Conservation (phyloP, 2,797 vertebrate species). For the Enteromius treurensis region DNA sequence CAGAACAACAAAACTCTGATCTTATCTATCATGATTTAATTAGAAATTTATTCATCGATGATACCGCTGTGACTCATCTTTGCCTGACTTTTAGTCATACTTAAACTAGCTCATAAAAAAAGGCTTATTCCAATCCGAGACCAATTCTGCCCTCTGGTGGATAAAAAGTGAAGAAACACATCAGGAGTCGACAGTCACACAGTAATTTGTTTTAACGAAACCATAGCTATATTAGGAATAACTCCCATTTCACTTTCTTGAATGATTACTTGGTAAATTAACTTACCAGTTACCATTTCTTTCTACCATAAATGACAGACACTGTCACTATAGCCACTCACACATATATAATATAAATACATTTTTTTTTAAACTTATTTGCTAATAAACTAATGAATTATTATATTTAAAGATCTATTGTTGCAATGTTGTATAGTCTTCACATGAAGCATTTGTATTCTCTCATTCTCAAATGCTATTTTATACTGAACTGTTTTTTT, state of each 20-base stretch:
- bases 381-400: not conserved
- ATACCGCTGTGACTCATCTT: constrained; percentile 5
- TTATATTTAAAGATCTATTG: not conserved
- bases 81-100: not conserved
- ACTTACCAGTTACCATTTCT: not conserved
- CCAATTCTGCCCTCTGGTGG: constrained; percentile 55
- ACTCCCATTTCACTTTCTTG: not conserved
- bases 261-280: not conserved
- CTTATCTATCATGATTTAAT: not conserved
- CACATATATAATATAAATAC: no score
- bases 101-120: not conserved
- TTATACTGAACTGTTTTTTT: not conserved
- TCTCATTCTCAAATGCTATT: not conserved
- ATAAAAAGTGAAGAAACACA: not conserved
- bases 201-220: not conserved
- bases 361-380: not conserved
- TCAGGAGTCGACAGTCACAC: not conserved
- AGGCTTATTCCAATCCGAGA: not conserved
- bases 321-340: no score
- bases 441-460: not conserved
- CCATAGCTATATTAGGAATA: not conserved
- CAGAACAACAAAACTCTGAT: constrained; percentile 16
- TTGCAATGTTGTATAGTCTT: not conserved
- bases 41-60: not conserved
- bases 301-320: not conserved